Percentiles rank a stretch among this genome's conserved stretches.
These are phyloP conservation scores for Chloromyia formosa DNA, from an alignment of 2,888 invertebrate species.

Conservation along the genomic window DNA sequence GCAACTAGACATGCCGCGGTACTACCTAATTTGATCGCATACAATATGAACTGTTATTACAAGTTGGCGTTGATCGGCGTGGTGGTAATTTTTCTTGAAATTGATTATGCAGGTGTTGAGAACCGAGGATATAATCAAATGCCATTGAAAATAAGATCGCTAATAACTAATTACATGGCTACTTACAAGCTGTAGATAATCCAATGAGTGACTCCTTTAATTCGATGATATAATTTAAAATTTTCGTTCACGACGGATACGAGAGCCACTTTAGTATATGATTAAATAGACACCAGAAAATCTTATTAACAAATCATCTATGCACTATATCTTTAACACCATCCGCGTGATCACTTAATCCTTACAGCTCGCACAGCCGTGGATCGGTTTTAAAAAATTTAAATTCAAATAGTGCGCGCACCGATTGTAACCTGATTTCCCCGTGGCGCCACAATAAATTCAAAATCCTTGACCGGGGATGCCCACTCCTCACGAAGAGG, in stretches of 20 bases:
- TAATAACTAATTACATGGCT: constrained; percentile 18
- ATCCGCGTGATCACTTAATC: constrained; percentile 23
- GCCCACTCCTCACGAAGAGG: neutral
- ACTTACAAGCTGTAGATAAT: constrained; percentile 28
- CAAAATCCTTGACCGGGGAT: constrained; percentile 21
- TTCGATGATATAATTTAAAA: neutral
- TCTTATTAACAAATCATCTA: constrained; percentile 31
- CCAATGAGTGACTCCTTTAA: neutral
- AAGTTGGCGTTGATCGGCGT: constrained; percentile 18
- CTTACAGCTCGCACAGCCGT: neutral
- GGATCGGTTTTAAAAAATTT: neutral
- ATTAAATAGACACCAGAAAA: constrained; percentile 9
- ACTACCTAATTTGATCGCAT: constrained; percentile 1
- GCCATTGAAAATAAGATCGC: neutral
- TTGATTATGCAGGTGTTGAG: constrained; percentile 34
- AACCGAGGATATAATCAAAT: constrained; percentile 1
- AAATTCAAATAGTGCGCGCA: constrained; percentile 20
- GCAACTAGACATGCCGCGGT: neutral
- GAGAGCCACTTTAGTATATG: constrained; percentile 20
- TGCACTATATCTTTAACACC: constrained; percentile 10
- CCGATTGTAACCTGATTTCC: constrained; percentile 21
- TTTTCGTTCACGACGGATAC: neutral
- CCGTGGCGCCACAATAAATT: constrained; percentile 35
- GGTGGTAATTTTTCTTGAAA: neutral
- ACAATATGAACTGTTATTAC: constrained; percentile 17